Evolutionary conservation across 2,797 vertebrate genomes (phyloP).

Genomic region (Remorina albescens): DNA sequence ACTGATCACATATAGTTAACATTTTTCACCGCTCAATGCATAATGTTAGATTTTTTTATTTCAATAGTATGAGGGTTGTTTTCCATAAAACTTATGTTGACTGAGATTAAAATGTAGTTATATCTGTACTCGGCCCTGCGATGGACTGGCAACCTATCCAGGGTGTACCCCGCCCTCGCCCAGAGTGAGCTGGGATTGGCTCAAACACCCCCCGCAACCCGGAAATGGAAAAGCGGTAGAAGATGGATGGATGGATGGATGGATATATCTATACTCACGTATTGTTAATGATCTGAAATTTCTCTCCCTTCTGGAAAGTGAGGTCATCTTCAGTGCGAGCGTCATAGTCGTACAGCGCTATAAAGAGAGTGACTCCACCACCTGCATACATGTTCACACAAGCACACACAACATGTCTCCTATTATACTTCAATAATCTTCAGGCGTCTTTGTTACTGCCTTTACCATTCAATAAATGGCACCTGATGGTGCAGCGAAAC

Average conservation of each 20-base stretch:
- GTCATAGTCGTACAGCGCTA: slow-evolving; percentile 95
- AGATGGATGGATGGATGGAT: too few relatives aligned
- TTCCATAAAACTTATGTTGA: not conserved
- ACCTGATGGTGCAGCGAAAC: not conserved
- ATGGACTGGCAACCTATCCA: too few relatives aligned
- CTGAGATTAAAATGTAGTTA: not conserved
- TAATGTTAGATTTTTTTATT: not conserved
- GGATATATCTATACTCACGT: slow-evolving; percentile 86
- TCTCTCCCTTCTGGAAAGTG: slow-evolving; percentile 95
- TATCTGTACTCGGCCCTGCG: not conserved
- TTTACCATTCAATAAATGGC: not conserved
- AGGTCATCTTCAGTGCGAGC: slow-evolving; percentile 95
- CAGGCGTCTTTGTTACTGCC: not conserved
- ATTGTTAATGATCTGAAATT: slow-evolving; percentile 98
- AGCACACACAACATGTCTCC: not conserved
- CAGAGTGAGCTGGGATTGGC: too few relatives aligned
- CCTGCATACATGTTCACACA: slow-evolving; percentile 74
- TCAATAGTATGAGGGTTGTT: not conserved
- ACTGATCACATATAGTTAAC: slow-evolving; percentile 13
- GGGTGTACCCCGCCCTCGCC: too few relatives aligned
- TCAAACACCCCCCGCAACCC: too few relatives aligned
- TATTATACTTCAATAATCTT: too few relatives aligned
- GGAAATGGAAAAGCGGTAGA: too few relatives aligned
- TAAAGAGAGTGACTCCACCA: slow-evolving; percentile 91
- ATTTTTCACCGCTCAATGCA: not conserved